Conservation (phyloP, 2,797 vertebrate species). For the Gallirallus australis region DNA sequence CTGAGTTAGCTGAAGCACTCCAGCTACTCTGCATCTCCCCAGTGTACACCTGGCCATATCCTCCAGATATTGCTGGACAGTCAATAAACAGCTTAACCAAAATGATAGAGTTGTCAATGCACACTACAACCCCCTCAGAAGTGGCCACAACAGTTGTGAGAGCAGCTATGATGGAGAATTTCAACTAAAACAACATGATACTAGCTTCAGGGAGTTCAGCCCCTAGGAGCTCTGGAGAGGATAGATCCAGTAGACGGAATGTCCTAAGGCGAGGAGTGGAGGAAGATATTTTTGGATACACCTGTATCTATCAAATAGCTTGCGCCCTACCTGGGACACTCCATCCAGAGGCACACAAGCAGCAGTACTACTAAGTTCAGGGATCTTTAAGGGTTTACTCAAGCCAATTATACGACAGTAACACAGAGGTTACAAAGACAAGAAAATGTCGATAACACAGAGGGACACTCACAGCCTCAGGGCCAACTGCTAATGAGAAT, state of each 20-base stretch:
- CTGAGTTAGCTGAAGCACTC: fast-evolving
- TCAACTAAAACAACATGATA: background rate
- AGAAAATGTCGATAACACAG: background rate
- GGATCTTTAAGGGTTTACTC: background rate
- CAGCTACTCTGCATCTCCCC: background rate
- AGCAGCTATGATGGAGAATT: background rate
- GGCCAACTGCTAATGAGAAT: background rate
- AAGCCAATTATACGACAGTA: background rate
- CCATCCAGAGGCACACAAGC: background rate
- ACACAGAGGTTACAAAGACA: background rate
- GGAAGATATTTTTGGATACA: background rate
- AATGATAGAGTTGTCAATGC: fast-evolving
- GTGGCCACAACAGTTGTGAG: background rate
- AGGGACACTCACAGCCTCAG: background rate
- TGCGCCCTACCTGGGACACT: background rate
- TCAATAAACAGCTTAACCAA: background rate
- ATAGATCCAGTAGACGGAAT: background rate
- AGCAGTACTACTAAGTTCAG: background rate
- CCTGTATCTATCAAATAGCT: background rate
- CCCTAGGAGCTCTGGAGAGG: background rate
- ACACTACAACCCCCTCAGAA: background rate
- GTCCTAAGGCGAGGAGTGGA: background rate
- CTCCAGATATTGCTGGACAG: background rate
- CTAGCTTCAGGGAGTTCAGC: background rate
- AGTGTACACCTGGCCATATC: background rate